phyloP scores from a whole-genome alignment of 2,113 vertebrate species.

The Tetrax tetrax region DNA sequence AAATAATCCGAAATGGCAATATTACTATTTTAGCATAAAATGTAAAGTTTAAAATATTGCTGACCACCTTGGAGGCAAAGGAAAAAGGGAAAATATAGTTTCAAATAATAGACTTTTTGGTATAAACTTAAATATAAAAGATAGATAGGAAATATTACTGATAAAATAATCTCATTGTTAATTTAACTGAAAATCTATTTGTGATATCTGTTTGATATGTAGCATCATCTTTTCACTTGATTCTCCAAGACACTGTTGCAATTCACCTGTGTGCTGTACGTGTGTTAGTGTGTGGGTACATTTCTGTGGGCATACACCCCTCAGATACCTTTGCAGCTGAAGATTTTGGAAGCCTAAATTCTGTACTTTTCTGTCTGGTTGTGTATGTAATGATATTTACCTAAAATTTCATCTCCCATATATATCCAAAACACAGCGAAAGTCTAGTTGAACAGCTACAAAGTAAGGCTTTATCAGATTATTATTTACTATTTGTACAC shows the following conservation, averaged over 20 bases:
- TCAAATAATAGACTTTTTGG: background rate
- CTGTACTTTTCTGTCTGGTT: background rate
- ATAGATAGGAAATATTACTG: background rate
- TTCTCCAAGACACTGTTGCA: constrained; percentile 24
- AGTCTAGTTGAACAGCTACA: background rate
- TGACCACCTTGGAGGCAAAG: background rate
- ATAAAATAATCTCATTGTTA: background rate
- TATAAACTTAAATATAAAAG: background rate
- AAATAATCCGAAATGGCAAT: background rate
- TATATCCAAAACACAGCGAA: background rate
- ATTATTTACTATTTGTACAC: background rate
- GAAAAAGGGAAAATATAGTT: background rate
- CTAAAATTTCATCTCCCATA: background rate
- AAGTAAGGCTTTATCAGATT: background rate
- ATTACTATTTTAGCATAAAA: background rate
- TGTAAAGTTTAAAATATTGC: background rate
- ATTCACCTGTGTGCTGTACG: background rate
- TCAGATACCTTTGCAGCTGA: background rate
- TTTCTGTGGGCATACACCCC: background rate
- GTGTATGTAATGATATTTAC: background rate
- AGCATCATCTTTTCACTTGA: background rate
- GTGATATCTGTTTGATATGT: background rate
- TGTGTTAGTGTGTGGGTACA: background rate
- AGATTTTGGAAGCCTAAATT: background rate
- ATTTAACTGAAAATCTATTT: background rate